phyloP scores from a whole-genome alignment of 2,113 vertebrate genomes.

The human (Homo sapiens) region GRCh38 chr11:111346001-111346500 shows the following conservation, averaged over 20 bases:
- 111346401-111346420: not conserved
- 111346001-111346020: not conserved
- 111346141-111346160: not conserved
- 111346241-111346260: not conserved
- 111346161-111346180: not conserved
- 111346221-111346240: not conserved
- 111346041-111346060: not conserved
- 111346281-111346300: not conserved
- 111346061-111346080: not conserved
- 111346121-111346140: not conserved
- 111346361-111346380: conserved; percentile 63
- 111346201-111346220: not conserved
- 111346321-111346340: conserved; percentile 81
- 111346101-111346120: not conserved
- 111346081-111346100: not conserved
- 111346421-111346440: not conserved
- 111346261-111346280: not conserved
- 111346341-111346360: conserved; percentile 81
- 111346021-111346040: not conserved
- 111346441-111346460: not conserved
- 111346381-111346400: not conserved
- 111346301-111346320: conserved; percentile 69
- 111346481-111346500: not conserved
- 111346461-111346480: not conserved
- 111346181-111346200: not conserved